Evolutionary conservation across 2,797 vertebrate genomes (phyloP).

Genomic region (Cyclopterus lumpus): DNA sequence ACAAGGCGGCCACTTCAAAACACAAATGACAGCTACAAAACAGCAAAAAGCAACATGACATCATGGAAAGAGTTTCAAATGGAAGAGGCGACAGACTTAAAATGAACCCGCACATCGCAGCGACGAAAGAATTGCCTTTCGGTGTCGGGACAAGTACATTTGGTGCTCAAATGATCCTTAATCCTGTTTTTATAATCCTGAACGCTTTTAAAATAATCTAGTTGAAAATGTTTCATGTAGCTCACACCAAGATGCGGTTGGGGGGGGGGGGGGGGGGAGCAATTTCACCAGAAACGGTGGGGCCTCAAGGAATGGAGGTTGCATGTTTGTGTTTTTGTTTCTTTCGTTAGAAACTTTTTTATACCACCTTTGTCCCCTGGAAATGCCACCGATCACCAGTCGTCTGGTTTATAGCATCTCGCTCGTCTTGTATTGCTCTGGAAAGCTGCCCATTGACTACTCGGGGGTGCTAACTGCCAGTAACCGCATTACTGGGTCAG

Average conservation of each 20-base stretch:
- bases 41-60: not conserved
- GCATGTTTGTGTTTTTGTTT: not conserved
- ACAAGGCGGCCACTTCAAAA: not conserved
- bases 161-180: not conserved
- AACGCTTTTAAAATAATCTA: not conserved
- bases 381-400: conserved; percentile 8
- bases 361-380: not conserved
- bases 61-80: not conserved
- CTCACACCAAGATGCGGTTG: not conserved
- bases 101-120: not conserved
- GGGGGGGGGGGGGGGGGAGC: too few relatives aligned
- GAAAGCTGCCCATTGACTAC: conserved; percentile 35
- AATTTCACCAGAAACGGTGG: not conserved
- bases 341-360: not conserved
- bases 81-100: not conserved
- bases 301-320: not conserved
- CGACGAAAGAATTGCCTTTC: not conserved
- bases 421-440: conserved; percentile 24
- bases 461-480: conserved; percentile 13
- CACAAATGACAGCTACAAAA: not conserved
- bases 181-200: not conserved
- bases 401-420: conserved; percentile 7
- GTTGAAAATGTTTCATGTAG: not conserved
- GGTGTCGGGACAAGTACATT: not conserved
- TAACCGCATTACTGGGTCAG: conserved; percentile 4